A percentile compares a stretch with the other conserved stretches of the same genome.
Evolutionary conservation across 2,888 invertebrate species (phyloP).

Genomic region (Morinoia aosen): DNA sequence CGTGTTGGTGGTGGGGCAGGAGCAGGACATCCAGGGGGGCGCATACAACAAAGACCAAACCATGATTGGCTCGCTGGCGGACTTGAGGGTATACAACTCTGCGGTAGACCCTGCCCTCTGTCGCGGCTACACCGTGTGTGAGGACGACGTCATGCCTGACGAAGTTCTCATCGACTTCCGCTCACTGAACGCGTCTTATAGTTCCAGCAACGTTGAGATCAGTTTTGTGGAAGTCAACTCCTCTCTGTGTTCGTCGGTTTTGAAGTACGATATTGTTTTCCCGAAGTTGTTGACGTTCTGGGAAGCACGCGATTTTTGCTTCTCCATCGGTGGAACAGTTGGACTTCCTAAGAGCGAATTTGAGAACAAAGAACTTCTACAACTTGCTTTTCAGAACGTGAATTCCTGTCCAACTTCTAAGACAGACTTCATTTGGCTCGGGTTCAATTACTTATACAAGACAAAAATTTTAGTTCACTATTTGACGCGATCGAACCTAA

Average conservation of each 20-base stretch:
- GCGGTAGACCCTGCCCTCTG: background rate
- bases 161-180: background rate
- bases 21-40: slow-evolving; percentile 60
- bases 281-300: slow-evolving; percentile 5
- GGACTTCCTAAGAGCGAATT: background rate
- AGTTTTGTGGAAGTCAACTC: background rate
- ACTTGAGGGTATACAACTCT: slow-evolving; percentile 46
- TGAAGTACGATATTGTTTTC: background rate
- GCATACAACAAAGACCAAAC: slow-evolving; percentile 61
- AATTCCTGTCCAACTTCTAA: background rate
- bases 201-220: background rate
- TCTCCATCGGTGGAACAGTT: background rate
- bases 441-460: background rate
- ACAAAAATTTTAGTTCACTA: background rate
- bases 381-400: background rate
- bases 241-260: background rate
- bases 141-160: background rate
- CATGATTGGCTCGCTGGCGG: slow-evolving; percentile 54
- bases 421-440: slow-evolving; percentile 25
- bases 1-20: slow-evolving; percentile 58
- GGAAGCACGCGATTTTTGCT: background rate
- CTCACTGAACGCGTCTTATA: background rate
- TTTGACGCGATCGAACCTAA: background rate
- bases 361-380: slow-evolving; percentile 30
- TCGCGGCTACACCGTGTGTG: background rate